Conservation (phyloP, 1,140 invertebrate genomes). For the Drosophila oshimai region DNA sequence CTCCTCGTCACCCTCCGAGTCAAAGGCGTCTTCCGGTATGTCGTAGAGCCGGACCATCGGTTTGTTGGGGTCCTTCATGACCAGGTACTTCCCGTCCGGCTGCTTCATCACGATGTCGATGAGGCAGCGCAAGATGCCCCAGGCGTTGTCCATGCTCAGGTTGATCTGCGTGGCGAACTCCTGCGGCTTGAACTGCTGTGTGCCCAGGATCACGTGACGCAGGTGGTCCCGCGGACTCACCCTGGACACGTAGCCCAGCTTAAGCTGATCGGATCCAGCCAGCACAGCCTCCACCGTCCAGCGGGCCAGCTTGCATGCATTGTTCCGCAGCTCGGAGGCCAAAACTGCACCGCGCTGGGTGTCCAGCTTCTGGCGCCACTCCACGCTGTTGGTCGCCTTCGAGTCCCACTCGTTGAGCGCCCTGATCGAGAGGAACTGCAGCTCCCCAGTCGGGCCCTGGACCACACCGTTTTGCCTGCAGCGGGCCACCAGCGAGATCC, state of each 20-base stretch:
- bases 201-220: conserved; percentile 98
- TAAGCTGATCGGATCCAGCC: conserved; percentile 98
- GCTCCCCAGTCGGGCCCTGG: conserved; percentile 93
- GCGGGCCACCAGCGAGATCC: conserved; percentile 93
- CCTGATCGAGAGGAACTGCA: conserved; percentile 97
- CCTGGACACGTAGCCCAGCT: conserved; percentile 99
- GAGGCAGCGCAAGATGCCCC: conserved; percentile 98
- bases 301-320: conserved; percentile 99
- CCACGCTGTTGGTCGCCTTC: conserved; percentile 96
- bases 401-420: conserved; percentile 99
- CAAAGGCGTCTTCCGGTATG: conserved; percentile 98
- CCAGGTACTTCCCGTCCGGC: conserved; percentile 97
- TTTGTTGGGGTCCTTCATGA: conserved; percentile 99
- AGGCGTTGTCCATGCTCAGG: conserved; percentile 99
- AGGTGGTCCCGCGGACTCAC: conserved; percentile 95
- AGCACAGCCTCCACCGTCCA: conserved; percentile 99
- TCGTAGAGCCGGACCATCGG: conserved; percentile 97
- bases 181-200: conserved; percentile 98
- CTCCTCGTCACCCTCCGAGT: conserved; percentile 93
- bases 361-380: conserved; percentile 99
- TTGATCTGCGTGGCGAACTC: conserved; percentile 99
- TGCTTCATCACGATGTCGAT: conserved; percentile 99
- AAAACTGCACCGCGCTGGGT: conserved; percentile 98
- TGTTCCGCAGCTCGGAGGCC: conserved; percentile 98
- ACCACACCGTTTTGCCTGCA: conserved; percentile 99